Evolutionary conservation across 2,113 vertebrate genomes (phyloP).

Genomic region (Pteropus alecto): DNA sequence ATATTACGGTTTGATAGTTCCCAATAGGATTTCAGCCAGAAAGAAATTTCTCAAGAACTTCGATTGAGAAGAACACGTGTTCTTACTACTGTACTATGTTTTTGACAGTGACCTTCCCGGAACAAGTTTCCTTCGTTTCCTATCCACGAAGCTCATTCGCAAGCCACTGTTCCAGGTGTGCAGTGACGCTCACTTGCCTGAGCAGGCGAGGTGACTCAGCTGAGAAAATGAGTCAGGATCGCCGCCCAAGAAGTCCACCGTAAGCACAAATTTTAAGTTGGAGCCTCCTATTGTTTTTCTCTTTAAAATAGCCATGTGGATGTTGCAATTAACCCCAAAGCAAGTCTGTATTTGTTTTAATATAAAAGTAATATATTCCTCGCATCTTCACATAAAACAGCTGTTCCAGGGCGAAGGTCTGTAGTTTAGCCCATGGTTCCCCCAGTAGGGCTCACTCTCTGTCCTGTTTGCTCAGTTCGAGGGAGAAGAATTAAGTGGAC

Average conservation of each 20-base stretch:
- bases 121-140: background rate
- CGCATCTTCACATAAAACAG: background rate
- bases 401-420: background rate
- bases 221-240: background rate
- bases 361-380: background rate
- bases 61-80: background rate
- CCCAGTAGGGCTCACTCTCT: background rate
- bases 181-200: background rate
- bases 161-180: background rate
- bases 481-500: background rate
- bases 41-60: background rate
- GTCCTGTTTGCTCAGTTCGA: background rate
- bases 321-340: background rate
- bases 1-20: background rate
- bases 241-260: background rate
- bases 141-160: background rate
- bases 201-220: background rate
- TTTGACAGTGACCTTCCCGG: background rate
- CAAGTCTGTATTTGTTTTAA: constrained; percentile 23
- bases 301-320: background rate
- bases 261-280: background rate
- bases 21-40: background rate
- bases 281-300: background rate
- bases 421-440: background rate
- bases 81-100: background rate